phyloP scores from a whole-genome alignment of 2,888 invertebrate species.

The Drosophila dives region DNA sequence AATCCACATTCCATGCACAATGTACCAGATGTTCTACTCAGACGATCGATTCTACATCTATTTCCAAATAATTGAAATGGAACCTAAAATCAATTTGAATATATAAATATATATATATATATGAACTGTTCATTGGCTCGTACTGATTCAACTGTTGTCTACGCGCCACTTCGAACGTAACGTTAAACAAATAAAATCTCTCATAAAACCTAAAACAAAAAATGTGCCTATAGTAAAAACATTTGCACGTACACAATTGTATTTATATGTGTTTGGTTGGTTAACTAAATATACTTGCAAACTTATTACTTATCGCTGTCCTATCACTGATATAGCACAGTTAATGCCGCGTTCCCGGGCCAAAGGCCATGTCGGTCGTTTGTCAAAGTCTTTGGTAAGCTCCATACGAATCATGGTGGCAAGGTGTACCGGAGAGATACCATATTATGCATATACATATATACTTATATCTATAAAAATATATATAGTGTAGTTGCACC shows the following conservation, averaged over 20 bases:
- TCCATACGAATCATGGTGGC: constrained; percentile 20
- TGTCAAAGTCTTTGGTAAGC: constrained; percentile 54
- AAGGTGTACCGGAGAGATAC: constrained; percentile 47
- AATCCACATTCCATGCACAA: constrained; percentile 34
- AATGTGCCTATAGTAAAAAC: not conserved
- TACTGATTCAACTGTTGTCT: constrained; percentile 16
- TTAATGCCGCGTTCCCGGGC: constrained; percentile 37
- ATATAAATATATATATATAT: not conserved
- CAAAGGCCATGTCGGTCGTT: constrained; percentile 20
- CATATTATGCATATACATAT: not conserved
- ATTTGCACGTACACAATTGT: not conserved
- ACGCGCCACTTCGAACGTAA: constrained; percentile 53
- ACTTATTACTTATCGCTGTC: constrained; percentile 50
- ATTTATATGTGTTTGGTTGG: not conserved
- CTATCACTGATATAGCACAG: constrained; percentile 36
- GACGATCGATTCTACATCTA: constrained; percentile 9
- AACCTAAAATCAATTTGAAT: constrained; percentile 32
- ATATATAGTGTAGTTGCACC: not conserved
- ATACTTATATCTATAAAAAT: not conserved
- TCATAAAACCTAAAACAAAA: constrained; percentile 2
- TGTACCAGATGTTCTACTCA: constrained; percentile 46
- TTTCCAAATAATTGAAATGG: constrained; percentile 14
- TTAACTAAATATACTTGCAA: constrained; percentile 41
- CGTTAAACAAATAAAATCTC: constrained; percentile 12
- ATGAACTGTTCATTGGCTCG: not conserved